Percentiles rank a stretch among this genome's conserved stretches.
These are phyloP conservation scores for Pseudococcus jackbeardsleyi DNA, from an alignment of 2,888 invertebrate species.

Conservation along the genomic window DNA sequence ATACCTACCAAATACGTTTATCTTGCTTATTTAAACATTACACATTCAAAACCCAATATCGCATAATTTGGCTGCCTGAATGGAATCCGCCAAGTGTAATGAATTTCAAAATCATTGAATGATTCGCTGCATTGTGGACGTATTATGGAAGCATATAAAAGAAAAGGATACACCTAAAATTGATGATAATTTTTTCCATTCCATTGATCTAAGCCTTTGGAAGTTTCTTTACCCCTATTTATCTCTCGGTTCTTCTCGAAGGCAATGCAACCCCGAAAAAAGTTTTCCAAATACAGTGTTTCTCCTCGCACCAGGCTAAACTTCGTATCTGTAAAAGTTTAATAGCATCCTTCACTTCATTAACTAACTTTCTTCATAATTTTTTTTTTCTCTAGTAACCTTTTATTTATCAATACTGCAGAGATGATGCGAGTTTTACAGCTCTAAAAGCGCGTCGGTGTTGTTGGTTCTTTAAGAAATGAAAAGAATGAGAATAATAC, in stretches of 20 bases:
- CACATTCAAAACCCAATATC: not conserved
- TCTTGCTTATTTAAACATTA: not conserved
- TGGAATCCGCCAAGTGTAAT: not conserved
- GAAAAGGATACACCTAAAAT: conserved; percentile 54
- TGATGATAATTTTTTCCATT: conserved; percentile 63
- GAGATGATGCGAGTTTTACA: not conserved
- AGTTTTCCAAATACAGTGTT: conserved; percentile 43
- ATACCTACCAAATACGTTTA: not conserved
- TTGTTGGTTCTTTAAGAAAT: not conserved
- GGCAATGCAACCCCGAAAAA: not conserved
- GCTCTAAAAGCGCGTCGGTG: not conserved
- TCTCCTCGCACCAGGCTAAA: conserved; percentile 9
- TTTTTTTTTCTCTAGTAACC: conserved; percentile 48
- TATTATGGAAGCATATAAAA: conserved; percentile 4
- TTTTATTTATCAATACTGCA: conserved; percentile 32
- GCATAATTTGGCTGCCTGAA: not conserved
- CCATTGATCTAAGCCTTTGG: conserved; percentile 59
- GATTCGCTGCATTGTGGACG: not conserved
- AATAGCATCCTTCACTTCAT: conserved; percentile 62
- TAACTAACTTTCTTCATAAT: conserved; percentile 60
- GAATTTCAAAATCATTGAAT: conserved; percentile 38
- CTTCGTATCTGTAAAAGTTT: conserved; percentile 59
- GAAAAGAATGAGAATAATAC: too few relatives aligned
- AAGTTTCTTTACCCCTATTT: conserved; percentile 57
- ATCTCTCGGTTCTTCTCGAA: conserved; percentile 46